These are phyloP conservation scores for Carpatolechia fugitivella DNA, from an alignment of 2,888 invertebrate species.

Conservation along the genomic window DNA sequence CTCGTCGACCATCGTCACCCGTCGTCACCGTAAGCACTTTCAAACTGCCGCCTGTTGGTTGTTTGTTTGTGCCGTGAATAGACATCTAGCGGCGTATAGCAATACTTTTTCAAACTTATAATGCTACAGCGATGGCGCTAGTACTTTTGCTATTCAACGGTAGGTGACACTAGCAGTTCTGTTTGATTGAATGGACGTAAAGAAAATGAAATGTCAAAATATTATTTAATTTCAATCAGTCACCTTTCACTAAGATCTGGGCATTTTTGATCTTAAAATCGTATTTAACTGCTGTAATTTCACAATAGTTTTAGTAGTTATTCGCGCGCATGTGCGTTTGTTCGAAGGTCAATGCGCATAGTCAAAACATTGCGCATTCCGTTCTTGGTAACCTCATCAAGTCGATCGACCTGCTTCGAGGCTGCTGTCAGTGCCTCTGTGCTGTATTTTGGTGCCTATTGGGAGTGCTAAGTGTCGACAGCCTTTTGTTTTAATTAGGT, in stretches of 20 bases:
- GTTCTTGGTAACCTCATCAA: slow-evolving; percentile 65
- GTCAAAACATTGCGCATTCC: slow-evolving; percentile 77
- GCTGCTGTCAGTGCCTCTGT: slow-evolving; percentile 59
- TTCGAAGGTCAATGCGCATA: slow-evolving; percentile 71
- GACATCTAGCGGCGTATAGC: slow-evolving; percentile 34
- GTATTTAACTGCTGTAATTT: background rate
- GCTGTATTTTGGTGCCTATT: slow-evolving; percentile 72
- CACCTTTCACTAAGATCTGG: background rate
- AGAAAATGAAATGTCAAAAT: background rate
- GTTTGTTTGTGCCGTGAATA: no score
- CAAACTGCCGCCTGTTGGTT: no score
- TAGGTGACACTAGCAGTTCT: slow-evolving; percentile 35
- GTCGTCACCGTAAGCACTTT: no score
- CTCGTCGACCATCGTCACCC: no score
- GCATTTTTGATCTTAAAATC: background rate
- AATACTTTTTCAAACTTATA: slow-evolving; percentile 6
- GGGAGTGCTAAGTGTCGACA: slow-evolving; percentile 62
- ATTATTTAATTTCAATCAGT: background rate
- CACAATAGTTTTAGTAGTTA: background rate
- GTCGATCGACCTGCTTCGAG: slow-evolving; percentile 59
- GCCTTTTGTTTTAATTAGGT: slow-evolving; percentile 52
- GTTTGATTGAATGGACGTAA: background rate
- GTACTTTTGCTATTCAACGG: slow-evolving; percentile 22
- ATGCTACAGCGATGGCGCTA: background rate
- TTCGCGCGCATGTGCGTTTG: slow-evolving; percentile 66